Percentiles rank a stretch among this genome's conserved stretches.
These are phyloP conservation scores for Rhimphoctona megacephalus DNA, from an alignment of 2,888 invertebrate species.

Conservation along the genomic window DNA sequence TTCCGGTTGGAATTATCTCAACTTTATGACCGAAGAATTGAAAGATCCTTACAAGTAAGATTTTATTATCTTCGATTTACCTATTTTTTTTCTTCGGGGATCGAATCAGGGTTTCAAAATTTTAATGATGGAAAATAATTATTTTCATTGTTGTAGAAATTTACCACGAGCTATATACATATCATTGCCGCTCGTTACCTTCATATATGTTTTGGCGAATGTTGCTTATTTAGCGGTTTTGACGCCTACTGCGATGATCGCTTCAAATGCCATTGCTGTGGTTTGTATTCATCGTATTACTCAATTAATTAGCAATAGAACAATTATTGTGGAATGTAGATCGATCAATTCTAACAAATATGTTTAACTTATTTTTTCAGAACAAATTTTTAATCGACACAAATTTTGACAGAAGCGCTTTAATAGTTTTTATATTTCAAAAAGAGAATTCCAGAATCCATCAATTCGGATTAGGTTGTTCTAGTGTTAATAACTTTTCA, in stretches of 20 bases:
- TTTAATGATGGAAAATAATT: neutral
- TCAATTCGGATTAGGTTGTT: neutral
- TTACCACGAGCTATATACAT: conserved; percentile 96
- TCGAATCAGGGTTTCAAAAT: neutral
- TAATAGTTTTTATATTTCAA: neutral
- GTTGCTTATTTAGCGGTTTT: conserved; percentile 95
- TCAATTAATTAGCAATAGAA: conserved; percentile 12
- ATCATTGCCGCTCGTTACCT: conserved; percentile 94
- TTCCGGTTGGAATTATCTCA: conserved; percentile 97
- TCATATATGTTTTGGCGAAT: conserved; percentile 95
- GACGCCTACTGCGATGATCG: conserved; percentile 92
- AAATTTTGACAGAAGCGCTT: neutral
- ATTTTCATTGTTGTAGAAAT: conserved; percentile 87
- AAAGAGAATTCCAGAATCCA: neutral
- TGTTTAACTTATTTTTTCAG: neutral
- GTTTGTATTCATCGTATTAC: conserved; percentile 86
- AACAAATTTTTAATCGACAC: neutral
- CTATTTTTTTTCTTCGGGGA: neutral
- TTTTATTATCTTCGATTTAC: neutral
- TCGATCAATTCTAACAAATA: neutral
- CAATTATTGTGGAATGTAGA: neutral
- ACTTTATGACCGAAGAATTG: conserved; percentile 97
- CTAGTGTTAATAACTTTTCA: neutral
- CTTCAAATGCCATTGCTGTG: conserved; percentile 98
- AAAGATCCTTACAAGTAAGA: conserved; percentile 91